phyloP scores from a whole-genome alignment of 2,888 invertebrate genomes.

The Tetranychus piercei region DNA sequence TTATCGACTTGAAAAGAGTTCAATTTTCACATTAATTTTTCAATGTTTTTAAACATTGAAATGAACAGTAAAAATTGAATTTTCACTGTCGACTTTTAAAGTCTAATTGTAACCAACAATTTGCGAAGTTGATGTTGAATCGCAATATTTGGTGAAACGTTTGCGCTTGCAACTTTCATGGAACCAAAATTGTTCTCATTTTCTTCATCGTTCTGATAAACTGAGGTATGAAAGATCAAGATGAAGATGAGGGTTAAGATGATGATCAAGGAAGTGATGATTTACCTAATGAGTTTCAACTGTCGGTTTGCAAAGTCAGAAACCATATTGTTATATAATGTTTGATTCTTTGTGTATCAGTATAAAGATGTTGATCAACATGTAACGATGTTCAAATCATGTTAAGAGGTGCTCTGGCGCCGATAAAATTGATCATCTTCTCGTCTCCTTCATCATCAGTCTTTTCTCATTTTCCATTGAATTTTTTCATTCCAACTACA shows the following conservation, averaged over 20 bases:
- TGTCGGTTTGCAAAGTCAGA: background rate
- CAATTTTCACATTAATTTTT: too few species aligned
- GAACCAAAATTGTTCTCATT: too few species aligned
- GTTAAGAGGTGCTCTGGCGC: background rate
- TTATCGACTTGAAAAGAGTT: too few species aligned
- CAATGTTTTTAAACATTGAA: too few species aligned
- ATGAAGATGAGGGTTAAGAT: background rate
- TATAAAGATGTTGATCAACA: background rate
- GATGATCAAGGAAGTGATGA: conserved; percentile 1
- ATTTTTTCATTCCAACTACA: background rate
- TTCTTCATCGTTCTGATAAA: background rate
- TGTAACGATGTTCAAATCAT: background rate
- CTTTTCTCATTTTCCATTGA: background rate
- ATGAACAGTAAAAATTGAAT: too few species aligned
- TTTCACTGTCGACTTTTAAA: too few species aligned
- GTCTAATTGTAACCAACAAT: too few species aligned
- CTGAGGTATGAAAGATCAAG: background rate
- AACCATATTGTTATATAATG: too few species aligned
- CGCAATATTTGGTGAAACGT: too few species aligned
- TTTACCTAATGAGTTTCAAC: background rate
- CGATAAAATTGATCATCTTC: background rate
- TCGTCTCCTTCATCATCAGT: background rate
- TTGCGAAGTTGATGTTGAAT: too few species aligned
- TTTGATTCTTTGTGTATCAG: too few species aligned
- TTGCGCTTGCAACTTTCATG: too few species aligned